These are phyloP conservation scores for Drosophila punjabiensis DNA, from an alignment of 1,140 invertebrate genomes.

Conservation along the genomic window DNA sequence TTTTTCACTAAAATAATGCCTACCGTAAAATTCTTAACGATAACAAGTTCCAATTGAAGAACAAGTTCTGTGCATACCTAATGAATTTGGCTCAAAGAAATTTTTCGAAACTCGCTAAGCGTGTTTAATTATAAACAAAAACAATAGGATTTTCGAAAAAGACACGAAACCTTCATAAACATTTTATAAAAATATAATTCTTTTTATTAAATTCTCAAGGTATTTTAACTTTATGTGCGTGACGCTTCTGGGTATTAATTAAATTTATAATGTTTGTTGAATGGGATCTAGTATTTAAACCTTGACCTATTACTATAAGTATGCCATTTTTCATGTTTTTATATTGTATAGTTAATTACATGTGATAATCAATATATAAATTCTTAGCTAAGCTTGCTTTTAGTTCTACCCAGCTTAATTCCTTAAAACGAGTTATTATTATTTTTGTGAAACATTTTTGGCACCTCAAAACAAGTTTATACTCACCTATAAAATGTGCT, in stretches of 20 bases:
- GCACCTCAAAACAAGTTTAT: slow-evolving; percentile 7
- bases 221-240: slow-evolving; percentile 6
- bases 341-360: background rate
- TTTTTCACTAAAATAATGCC: slow-evolving; percentile 7
- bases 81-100: slow-evolving; percentile 6
- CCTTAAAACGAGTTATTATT: slow-evolving; percentile 7
- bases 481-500: background rate
- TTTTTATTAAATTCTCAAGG: background rate
- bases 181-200: slow-evolving; percentile 4
- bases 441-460: slow-evolving; percentile 12
- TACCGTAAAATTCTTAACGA: background rate
- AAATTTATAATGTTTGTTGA: background rate
- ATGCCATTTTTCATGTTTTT: background rate
- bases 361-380: background rate
- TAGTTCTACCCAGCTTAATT: background rate
- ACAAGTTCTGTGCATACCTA: slow-evolving; percentile 9
- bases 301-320: slow-evolving; percentile 1
- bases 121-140: slow-evolving; percentile 18
- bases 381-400: background rate
- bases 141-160: slow-evolving; percentile 17
- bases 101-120: slow-evolving; percentile 1
- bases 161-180: background rate
- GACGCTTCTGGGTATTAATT: background rate
- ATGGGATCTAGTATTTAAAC: background rate
- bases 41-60: slow-evolving; percentile 29